Evolutionary conservation across 2,797 vertebrate genomes (phyloP).

Genomic region (Vultur gryphus): DNA sequence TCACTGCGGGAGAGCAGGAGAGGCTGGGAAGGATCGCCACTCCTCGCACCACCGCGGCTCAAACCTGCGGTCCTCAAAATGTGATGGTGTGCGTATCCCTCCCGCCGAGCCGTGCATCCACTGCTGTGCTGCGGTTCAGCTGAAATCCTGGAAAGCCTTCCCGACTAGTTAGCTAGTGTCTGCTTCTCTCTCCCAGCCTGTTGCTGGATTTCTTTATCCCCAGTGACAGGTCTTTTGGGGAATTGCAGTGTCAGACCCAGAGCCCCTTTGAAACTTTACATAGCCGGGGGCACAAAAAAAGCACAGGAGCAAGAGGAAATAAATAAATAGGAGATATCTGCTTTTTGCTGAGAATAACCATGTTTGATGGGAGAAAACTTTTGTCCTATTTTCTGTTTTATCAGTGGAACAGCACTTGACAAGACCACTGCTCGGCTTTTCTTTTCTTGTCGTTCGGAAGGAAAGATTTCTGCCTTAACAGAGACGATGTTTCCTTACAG

Average conservation of each 20-base stretch:
- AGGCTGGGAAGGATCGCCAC: background rate
- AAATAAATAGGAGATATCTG: background rate
- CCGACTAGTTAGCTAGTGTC: background rate
- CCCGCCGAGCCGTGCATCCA: fast-evolving
- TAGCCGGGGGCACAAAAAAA: background rate
- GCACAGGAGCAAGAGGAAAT: background rate
- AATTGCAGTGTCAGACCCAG: background rate
- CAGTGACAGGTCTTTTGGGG: background rate
- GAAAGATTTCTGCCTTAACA: background rate
- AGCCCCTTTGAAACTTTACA: background rate
- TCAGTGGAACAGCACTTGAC: background rate
- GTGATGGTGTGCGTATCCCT: fast-evolving
- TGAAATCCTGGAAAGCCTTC: background rate
- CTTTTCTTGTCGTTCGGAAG: background rate
- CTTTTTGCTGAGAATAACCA: background rate
- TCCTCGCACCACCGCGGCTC: background rate
- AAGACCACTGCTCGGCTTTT: background rate
- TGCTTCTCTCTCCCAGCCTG: background rate
- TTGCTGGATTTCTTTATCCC: background rate
- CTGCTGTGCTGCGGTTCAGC: fast-evolving
- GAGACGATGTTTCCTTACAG: constrained; percentile 10
- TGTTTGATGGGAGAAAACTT: constrained; percentile 9
- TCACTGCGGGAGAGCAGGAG: background rate
- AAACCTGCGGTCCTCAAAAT: background rate
- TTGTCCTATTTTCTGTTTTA: constrained; percentile 7